These are phyloP conservation scores for Nomada ferruginata DNA, from an alignment of 2,888 invertebrate genomes.

Conservation along the genomic window DNA sequence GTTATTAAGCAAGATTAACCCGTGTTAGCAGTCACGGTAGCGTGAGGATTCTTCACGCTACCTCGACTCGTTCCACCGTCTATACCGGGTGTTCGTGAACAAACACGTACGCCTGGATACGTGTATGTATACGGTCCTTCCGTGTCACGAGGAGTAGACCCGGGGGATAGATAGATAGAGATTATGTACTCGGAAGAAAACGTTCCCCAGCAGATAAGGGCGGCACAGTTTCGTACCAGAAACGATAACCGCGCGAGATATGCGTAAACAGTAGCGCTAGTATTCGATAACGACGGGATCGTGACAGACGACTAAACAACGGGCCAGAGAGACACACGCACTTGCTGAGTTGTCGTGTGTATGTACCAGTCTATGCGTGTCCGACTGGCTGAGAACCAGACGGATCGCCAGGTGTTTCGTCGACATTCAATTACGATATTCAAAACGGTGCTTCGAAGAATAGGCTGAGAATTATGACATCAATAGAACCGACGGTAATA, in stretches of 20 bases:
- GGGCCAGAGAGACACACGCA: not conserved
- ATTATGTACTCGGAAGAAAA: conserved; percentile 22
- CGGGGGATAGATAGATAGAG: not conserved
- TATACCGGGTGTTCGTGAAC: conserved; percentile 61
- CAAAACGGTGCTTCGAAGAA: not conserved
- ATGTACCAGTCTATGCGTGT: not conserved
- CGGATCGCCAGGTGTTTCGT: conserved; percentile 42
- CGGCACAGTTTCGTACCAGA: conserved; percentile 21
- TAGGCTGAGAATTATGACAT: conserved; percentile 11
- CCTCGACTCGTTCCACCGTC: conserved; percentile 46
- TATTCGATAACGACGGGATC: conserved; percentile 55
- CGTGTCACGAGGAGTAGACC: not conserved
- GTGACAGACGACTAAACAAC: conserved; percentile 44
- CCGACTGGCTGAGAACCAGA: conserved; percentile 22
- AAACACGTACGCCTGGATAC: not conserved
- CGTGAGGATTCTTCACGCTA: conserved; percentile 68
- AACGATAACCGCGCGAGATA: conserved; percentile 67
- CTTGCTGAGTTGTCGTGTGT: not conserved
- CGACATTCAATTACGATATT: conserved; percentile 27
- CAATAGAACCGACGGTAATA: not conserved
- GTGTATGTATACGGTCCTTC: not conserved
- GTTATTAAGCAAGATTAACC: conserved; percentile 73
- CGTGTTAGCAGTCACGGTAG: conserved; percentile 72
- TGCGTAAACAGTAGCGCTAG: conserved; percentile 69
- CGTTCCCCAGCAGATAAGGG: conserved; percentile 35